Percentiles rank a stretch among this genome's conserved stretches.
Conservation (phyloP, 2,113 vertebrate species). For the Glareola pratincola region DNA sequence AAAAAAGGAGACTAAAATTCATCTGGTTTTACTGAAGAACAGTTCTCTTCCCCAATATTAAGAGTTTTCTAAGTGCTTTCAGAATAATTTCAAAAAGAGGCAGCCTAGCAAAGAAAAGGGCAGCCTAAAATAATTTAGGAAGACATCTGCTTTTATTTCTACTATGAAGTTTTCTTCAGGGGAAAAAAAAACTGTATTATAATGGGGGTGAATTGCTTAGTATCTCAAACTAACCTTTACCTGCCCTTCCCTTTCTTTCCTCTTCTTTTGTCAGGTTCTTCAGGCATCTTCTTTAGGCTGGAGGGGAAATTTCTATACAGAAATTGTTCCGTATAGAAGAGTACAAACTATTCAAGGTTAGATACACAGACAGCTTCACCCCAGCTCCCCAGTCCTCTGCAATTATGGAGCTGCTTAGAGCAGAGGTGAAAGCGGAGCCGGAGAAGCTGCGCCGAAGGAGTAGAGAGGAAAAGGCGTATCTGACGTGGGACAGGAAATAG, state of each 20-base stretch:
- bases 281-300: background rate
- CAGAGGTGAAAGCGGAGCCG: background rate
- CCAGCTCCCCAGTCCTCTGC: background rate
- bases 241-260: background rate
- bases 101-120: background rate
- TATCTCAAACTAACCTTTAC: background rate
- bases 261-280: background rate
- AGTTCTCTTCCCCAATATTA: background rate
- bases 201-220: background rate
- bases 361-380: background rate
- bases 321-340: background rate
- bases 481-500: background rate
- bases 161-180: background rate
- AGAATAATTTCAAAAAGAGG: background rate
- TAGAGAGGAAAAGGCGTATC: background rate
- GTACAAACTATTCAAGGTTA: background rate
- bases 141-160: background rate
- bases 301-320: too few species aligned
- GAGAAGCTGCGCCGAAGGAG: background rate
- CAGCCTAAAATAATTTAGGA: background rate
- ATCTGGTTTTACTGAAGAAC: background rate
- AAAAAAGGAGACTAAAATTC: background rate
- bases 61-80: background rate
- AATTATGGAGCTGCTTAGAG: background rate
- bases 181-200: background rate